A percentile compares a stretch with the other conserved stretches of the same genome.
Conservation (phyloP, 2,797 vertebrate genomes). For the Phoebastria nigripes region DNA sequence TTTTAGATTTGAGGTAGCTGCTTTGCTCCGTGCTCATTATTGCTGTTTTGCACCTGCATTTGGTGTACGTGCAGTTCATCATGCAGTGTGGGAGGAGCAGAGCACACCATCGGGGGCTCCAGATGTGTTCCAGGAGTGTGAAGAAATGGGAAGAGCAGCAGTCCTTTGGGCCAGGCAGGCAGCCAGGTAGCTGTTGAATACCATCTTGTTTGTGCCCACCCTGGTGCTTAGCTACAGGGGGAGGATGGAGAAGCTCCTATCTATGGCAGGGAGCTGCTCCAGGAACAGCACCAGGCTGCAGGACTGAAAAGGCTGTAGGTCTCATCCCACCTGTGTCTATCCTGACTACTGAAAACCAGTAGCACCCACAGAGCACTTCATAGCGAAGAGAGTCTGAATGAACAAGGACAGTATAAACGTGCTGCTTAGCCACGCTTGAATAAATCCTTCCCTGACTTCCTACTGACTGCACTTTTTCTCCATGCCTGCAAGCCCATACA, state of each 20-base stretch:
- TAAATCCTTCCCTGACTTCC: background rate
- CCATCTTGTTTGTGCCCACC: background rate
- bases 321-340: background rate
- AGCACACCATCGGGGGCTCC: rapidly evolving
- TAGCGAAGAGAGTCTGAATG: background rate
- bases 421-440: background rate
- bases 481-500: background rate
- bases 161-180: background rate
- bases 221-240: background rate
- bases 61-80: background rate
- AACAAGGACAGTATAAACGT: background rate
- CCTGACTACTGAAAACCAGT: background rate
- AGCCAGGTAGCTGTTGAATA: background rate
- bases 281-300: background rate
- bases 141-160: background rate
- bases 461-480: background rate
- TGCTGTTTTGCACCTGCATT: rapidly evolving
- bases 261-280: background rate
- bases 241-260: background rate
- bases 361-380: background rate
- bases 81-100: background rate
- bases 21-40: background rate
- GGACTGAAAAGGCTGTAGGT: background rate
- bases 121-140: background rate
- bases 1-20: background rate